Evolutionary conservation across 2,888 invertebrate genomes (phyloP).

Genomic region (Nemoura dubitans): DNA sequence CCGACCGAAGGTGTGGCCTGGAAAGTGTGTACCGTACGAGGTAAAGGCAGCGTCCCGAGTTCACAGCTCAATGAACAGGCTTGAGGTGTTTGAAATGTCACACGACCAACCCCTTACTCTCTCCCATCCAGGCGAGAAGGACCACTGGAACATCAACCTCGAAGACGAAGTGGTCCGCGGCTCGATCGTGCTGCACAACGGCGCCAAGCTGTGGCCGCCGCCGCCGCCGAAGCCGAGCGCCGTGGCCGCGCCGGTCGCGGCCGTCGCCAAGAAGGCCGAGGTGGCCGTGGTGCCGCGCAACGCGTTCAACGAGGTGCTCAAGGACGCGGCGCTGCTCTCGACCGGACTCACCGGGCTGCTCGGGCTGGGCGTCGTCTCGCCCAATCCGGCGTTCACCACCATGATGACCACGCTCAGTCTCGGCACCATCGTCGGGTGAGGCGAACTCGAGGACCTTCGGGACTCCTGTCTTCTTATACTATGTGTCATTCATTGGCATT

Average conservation of each 20-base stretch:
- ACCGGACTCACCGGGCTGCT: constrained; percentile 75
- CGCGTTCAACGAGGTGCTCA: constrained; percentile 76
- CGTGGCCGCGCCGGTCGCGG: constrained; percentile 61
- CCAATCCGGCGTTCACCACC: constrained; percentile 83
- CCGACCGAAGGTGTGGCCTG: too few relatives aligned
- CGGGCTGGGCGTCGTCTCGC: constrained; percentile 77
- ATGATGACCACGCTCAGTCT: constrained; percentile 88
- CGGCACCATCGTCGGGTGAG: constrained; percentile 75
- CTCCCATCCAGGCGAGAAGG: constrained; percentile 59
- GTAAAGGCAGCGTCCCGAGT: too few relatives aligned
- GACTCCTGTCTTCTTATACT: too few relatives aligned
- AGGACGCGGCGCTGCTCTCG: constrained; percentile 73
- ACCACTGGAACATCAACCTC: constrained; percentile 81
- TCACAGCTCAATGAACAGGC: too few relatives aligned
- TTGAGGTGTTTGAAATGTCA: too few relatives aligned
- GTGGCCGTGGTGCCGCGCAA: constrained; percentile 62
- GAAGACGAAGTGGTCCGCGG: constrained; percentile 89
- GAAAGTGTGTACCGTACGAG: too few relatives aligned
- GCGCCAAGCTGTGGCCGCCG: constrained; percentile 81
- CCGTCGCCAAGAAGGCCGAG: constrained; percentile 59
- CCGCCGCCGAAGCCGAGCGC: constrained; percentile 70
- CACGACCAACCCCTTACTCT: background rate
- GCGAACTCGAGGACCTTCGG: too few relatives aligned
- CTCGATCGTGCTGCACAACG: constrained; percentile 79
- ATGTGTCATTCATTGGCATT: too few relatives aligned